Evolutionary conservation across 2,113 vertebrate species (phyloP).

Genomic region (Datnioides undecimradiatus): DNA sequence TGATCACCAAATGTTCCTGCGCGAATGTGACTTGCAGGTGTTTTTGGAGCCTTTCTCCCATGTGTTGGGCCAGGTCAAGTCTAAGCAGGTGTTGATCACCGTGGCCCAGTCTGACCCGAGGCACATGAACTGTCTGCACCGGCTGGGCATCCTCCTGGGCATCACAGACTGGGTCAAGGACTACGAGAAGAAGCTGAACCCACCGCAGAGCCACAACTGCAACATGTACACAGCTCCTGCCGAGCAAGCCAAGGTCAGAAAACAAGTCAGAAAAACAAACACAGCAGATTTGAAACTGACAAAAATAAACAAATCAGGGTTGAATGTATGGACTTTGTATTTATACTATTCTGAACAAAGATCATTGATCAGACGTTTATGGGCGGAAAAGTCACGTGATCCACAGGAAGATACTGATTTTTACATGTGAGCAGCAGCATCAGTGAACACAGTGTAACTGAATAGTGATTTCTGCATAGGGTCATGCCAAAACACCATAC

Average conservation of each 20-base stretch:
- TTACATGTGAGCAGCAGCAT: too few species aligned
- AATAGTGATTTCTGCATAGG: too few species aligned
- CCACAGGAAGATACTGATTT: too few species aligned
- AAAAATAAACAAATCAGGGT: not conserved
- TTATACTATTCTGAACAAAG: not conserved
- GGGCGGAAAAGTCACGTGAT: not conserved
- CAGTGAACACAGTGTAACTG: not conserved
- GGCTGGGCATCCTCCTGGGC: conserved; percentile 83
- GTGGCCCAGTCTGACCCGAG: conserved; percentile 68
- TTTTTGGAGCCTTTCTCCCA: conserved; percentile 84
- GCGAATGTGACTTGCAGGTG: conserved; percentile 73
- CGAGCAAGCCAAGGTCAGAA: not conserved
- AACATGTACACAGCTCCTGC: not conserved
- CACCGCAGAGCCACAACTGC: not conserved
- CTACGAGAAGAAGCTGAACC: conserved; percentile 79
- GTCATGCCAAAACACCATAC: not conserved
- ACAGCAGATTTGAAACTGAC: not conserved
- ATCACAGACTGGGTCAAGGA: conserved; percentile 85
- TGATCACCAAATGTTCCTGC: not conserved
- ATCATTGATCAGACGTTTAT: too few species aligned
- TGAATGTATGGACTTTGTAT: not conserved
- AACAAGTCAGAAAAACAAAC: conserved; percentile 41
- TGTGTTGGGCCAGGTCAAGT: conserved; percentile 84
- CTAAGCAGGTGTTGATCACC: conserved; percentile 81
- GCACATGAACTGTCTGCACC: conserved; percentile 83